Evolutionary conservation across 2,113 vertebrate species (phyloP).

Genomic region (Pomatorhinus ruficollis): DNA sequence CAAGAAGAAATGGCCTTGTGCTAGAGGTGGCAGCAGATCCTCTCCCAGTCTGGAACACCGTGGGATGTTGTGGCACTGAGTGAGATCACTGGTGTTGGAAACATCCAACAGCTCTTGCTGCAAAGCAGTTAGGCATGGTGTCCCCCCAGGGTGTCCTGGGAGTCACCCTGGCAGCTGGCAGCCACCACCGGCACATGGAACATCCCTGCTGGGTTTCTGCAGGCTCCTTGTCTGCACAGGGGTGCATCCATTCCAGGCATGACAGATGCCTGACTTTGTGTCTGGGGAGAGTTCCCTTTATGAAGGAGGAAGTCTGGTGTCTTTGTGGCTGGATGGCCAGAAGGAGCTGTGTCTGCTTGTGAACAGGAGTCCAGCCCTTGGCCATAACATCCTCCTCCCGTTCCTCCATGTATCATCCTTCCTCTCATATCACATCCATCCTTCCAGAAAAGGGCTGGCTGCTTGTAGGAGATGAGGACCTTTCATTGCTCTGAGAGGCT

Average conservation of each 20-base stretch:
- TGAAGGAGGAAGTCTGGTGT: neutral
- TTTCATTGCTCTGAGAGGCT: neutral
- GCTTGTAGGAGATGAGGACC: neutral
- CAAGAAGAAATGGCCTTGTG: neutral
- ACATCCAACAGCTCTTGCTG: neutral
- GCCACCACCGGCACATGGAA: accelerated
- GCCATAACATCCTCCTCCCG: neutral
- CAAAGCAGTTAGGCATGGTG: neutral
- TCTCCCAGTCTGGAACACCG: accelerated
- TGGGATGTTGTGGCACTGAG: accelerated
- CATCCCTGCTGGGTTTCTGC: neutral
- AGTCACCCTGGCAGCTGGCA: neutral
- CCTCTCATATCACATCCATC: neutral
- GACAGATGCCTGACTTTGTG: neutral
- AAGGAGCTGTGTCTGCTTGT: neutral
- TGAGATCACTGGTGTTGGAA: neutral
- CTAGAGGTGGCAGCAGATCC: neutral
- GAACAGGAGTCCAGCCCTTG: neutral
- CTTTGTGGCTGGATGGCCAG: neutral
- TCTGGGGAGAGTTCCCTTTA: neutral
- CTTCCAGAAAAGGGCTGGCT: neutral
- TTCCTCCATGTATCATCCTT: neutral
- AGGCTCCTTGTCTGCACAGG: neutral
- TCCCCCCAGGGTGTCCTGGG: neutral
- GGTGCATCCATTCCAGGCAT: neutral